Base-by-base conservation (phyloP, 2,888 invertebrate species). In the Pyrrhosoma nymphula region DNA sequence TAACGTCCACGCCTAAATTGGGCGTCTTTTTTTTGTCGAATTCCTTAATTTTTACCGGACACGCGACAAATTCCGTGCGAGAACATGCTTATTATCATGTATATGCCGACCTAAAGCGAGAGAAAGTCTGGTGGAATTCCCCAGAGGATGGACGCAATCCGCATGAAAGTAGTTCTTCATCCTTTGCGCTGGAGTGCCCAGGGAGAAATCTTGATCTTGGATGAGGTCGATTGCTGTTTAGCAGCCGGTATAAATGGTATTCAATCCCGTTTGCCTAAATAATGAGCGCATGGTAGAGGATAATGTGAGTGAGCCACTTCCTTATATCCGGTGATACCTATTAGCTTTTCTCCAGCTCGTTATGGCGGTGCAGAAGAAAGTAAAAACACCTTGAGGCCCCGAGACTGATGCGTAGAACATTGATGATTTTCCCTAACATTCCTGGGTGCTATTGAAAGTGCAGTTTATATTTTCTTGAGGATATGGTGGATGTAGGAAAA, bases 121-220 rank as follows among this genome's bases (percentile, higher is more conserved):
- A 63, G 91, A 91, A 91, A 91, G 91, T 63, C 63, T 26, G 63
- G 23, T 91, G 91, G 91, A 91, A 91, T 91, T 91, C 63, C 91
- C 91, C 60, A 91, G 14, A 14, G 35, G 35, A 82, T 82, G 82
- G 82, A 82, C 14, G 82, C 16, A 30, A 35, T 82, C 82, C 82
- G 35, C 82, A 91, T 63, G 39, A 91, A 91, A 91, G 91, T 39
- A 39, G 91, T 35, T 82, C 82, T 82, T 30, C 16, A 35, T 35
- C 82, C 35, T 30, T 35, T 82, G 82, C 82, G 35, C 30, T 82
- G 16, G 4, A 16, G 14, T 82, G 82, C 18, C 16, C 26, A 82
- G 2, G 69, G 35, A 10, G 82, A 82, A 82, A 82, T 82, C 82
- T 35, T 35, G 82, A 35, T 82, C 35, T 16, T 82, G 26, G 35